phyloP scores from a whole-genome alignment of 2,888 invertebrate species.

The Hedychridium roseum region DNA sequence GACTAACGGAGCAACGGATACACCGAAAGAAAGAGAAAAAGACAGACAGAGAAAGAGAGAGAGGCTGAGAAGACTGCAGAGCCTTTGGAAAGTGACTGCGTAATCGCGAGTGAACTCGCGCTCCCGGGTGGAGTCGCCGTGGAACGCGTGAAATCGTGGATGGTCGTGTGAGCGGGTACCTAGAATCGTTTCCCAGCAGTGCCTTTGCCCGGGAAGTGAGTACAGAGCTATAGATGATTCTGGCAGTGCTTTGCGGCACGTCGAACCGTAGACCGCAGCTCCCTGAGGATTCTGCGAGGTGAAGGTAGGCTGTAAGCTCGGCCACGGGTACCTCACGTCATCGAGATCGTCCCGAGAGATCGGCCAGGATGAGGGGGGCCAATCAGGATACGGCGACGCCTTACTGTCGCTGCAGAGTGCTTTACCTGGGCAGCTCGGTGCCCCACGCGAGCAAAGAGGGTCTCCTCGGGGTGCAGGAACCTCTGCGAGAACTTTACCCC shows the following conservation, averaged over 20 bases:
- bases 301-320: too few species aligned
- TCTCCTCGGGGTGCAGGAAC: conserved; percentile 96
- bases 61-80: too few species aligned
- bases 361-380: conserved; percentile 53
- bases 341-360: too few species aligned
- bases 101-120: conserved; percentile 36
- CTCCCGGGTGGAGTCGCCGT: conserved; percentile 28
- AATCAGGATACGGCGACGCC: conserved; percentile 83
- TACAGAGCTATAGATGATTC: too few species aligned
- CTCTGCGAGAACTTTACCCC: conserved; percentile 93
- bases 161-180: too few species aligned
- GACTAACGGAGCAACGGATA: conserved; percentile 4
- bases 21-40: neutral
- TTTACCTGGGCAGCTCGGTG: conserved; percentile 95
- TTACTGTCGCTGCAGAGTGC: conserved; percentile 94
- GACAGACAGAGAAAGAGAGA: neutral
- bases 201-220: too few species aligned
- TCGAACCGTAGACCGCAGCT: too few species aligned
- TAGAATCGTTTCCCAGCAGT: too few species aligned
- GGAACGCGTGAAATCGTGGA: neutral
- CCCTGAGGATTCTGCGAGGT: too few species aligned
- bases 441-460: conserved; percentile 98
- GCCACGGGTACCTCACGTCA: too few species aligned
- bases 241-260: too few species aligned
- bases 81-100: conserved; percentile 42